These are phyloP conservation scores for Pseudoatta argentina DNA, from an alignment of 1,140 invertebrate species.

Conservation along the genomic window DNA sequence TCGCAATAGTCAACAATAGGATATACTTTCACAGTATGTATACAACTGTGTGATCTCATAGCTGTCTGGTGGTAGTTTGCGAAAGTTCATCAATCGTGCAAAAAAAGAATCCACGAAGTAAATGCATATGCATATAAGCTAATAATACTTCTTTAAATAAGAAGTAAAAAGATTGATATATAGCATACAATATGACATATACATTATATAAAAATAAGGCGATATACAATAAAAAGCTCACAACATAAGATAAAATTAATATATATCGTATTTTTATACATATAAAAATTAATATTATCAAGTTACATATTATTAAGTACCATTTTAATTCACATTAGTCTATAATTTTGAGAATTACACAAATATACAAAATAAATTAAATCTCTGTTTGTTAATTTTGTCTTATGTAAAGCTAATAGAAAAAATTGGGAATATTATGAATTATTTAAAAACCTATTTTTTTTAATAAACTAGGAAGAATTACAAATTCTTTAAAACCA, in stretches of 20 bases:
- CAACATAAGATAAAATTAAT: slow-evolving; percentile 58
- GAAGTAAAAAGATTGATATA: slow-evolving; percentile 15
- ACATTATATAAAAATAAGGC: slow-evolving; percentile 33
- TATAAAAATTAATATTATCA: slow-evolving; percentile 35
- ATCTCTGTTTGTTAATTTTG: slow-evolving; percentile 53
- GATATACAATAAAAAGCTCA: slow-evolving; percentile 38
- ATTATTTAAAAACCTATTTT: slow-evolving; percentile 14
- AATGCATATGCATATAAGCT: slow-evolving; percentile 15
- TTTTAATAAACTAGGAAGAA: background rate
- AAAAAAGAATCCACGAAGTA: background rate
- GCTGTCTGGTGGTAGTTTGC: slow-evolving; percentile 15
- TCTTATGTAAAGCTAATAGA: slow-evolving; percentile 52
- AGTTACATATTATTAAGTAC: background rate
- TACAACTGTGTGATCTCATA: slow-evolving; percentile 53
- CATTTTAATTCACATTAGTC: background rate
- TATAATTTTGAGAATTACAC: slow-evolving; percentile 4
- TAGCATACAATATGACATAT: background rate
- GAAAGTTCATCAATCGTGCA: slow-evolving; percentile 1
- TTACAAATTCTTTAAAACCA: background rate
- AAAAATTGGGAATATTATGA: slow-evolving; percentile 7
- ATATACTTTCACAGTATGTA: slow-evolving; percentile 39
- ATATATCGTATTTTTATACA: slow-evolving; percentile 30
- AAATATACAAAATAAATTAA: slow-evolving; percentile 9
- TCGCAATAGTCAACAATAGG: slow-evolving; percentile 29
- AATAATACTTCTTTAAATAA: slow-evolving; percentile 40